A percentile compares a stretch with the other conserved stretches of the same genome.
phyloP scores from a whole-genome alignment of 2,888 invertebrate genomes.

The Notodonta ziczac region DNA sequence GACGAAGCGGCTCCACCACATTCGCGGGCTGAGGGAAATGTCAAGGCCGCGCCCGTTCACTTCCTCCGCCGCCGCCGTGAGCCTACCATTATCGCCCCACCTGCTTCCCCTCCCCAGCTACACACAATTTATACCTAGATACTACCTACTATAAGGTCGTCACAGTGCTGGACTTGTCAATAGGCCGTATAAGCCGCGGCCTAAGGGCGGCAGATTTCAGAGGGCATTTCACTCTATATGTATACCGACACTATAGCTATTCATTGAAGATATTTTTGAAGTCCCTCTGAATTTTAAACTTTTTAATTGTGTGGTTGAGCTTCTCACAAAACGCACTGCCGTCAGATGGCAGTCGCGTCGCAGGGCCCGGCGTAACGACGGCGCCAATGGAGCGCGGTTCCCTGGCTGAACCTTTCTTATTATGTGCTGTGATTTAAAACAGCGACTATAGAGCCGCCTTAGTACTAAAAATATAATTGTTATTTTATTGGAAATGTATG shows the following conservation, averaged over 20 bases:
- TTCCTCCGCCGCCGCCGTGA: slow-evolving; percentile 66
- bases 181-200: no score
- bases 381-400: slow-evolving; percentile 81
- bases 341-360: slow-evolving; percentile 59
- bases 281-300: no score
- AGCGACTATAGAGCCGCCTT: slow-evolving; percentile 43
- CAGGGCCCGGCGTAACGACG: slow-evolving; percentile 64
- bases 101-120: slow-evolving; percentile 24
- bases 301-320: no score
- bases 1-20: slow-evolving; percentile 44
- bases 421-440: slow-evolving; percentile 73
- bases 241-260: no score
- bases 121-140: not conserved
- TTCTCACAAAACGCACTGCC: slow-evolving; percentile 16
- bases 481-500: no score
- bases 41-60: slow-evolving; percentile 79
- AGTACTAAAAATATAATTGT: no score
- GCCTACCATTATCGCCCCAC: slow-evolving; percentile 42
- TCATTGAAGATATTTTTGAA: no score
- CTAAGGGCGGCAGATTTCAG: no score
- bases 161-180: no score
- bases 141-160: no score
- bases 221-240: no score
- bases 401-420: slow-evolving; percentile 74
- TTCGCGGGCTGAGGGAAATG: slow-evolving; percentile 70